Evolutionary conservation across 2,888 invertebrate genomes (phyloP).

Genomic region (Leptinotarsa tumamoca): DNA sequence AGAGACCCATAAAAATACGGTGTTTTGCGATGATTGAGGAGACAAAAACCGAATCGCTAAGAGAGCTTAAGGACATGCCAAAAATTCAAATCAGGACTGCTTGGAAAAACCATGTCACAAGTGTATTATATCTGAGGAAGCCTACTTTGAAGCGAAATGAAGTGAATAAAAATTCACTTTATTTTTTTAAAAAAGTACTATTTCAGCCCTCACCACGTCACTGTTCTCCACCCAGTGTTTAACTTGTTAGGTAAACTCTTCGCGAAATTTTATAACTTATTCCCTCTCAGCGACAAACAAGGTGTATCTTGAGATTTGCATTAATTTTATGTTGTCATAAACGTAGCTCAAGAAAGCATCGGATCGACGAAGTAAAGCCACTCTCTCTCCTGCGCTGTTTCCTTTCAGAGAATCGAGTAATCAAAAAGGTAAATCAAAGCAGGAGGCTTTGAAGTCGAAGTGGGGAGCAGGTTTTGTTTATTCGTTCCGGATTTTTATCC

Average conservation of each 20-base stretch:
- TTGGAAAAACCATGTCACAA: too few relatives aligned
- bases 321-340: slow-evolving; percentile 67
- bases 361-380: slow-evolving; percentile 38
- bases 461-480: slow-evolving; percentile 60
- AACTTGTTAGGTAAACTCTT: slow-evolving; percentile 59
- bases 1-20: too few relatives aligned
- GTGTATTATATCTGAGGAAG: too few relatives aligned
- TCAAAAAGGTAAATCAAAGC: slow-evolving; percentile 65
- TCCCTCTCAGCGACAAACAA: slow-evolving; percentile 61
- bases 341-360: slow-evolving; percentile 59
- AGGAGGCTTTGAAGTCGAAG: slow-evolving; percentile 58
- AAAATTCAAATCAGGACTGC: too few relatives aligned
- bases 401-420: slow-evolving; percentile 57
- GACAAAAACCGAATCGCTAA: too few relatives aligned
- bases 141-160: too few relatives aligned
- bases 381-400: slow-evolving; percentile 35
- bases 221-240: slow-evolving; percentile 23
- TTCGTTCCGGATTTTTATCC: slow-evolving; percentile 61
- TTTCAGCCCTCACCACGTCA: slow-evolving; percentile 4
- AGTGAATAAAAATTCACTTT: not conserved
- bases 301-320: slow-evolving; percentile 67
- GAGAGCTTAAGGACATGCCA: too few relatives aligned
- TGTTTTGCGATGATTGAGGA: too few relatives aligned
- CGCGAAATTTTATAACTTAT: slow-evolving; percentile 62
- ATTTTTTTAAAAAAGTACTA: too few relatives aligned